Evolutionary conservation across 2,888 invertebrate species (phyloP), one percentile per base, ranked within the genome.

Genomic region (Polymixis lichenea): DNA sequence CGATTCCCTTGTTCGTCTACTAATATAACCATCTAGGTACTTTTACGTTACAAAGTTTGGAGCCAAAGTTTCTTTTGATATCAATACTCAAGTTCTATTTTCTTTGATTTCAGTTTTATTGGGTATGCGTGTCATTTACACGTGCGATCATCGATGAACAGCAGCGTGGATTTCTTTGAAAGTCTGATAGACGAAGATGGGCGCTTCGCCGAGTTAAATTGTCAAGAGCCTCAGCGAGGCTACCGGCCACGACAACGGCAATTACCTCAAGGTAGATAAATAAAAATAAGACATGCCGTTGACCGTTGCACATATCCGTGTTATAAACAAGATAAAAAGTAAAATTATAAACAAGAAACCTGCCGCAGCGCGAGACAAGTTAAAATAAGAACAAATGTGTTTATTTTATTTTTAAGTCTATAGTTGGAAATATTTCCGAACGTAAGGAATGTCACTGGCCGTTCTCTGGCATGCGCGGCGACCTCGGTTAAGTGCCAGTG

Each of bases 151-250:
- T 92, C 95, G 89, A 96, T 96, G 96, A 95, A 95, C 86, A 94
- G 95, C 94, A 96, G 96, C 88, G 97, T 97, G 83, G 97, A 97
- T 89, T 97, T 98, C 89, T 96, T 98, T 91, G 98, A 98, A 94
- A 97, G 97, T 90, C 96, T 98, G 67, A 97, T 98, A 89, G 97
- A 97, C 80, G 95, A 95, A 87, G 96, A 96, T 86, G 94, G 95
- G 49, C 92, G 96, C 58, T 95, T 96, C 84, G 94, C 95, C 8
- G 96, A 96, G 83, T 89, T 94, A 75, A 96, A 95, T 83, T 95
- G 94, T 84, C 96, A 95, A 83, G 95, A 95, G 74, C 91, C 94
- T 1, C 71, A 91, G 53, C 90, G 94, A 32, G 89, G 91, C 25
- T 92, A 91, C 38, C 90, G 94, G 22, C 86, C 91, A 75, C 91